Percentiles rank a stretch among this genome's conserved stretches.
These are phyloP conservation scores for Bombus cullumanus DNA, from an alignment of 1,140 invertebrate species.

Conservation along the genomic window DNA sequence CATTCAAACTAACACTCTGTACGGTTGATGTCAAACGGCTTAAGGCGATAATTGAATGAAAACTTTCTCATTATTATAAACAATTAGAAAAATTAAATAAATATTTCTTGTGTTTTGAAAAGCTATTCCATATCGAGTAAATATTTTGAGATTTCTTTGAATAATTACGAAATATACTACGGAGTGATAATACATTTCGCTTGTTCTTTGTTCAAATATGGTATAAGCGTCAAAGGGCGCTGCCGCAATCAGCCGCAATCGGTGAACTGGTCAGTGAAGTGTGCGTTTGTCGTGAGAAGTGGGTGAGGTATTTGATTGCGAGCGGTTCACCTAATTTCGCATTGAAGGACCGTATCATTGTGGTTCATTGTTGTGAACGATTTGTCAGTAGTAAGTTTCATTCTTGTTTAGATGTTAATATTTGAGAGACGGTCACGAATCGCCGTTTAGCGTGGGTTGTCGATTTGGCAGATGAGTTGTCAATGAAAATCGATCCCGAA, in stretches of 20 bases:
- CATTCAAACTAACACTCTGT: slow-evolving; percentile 52
- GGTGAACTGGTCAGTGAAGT: slow-evolving; percentile 69
- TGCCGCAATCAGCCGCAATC: slow-evolving; percentile 69
- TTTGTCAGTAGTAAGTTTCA: slow-evolving; percentile 25
- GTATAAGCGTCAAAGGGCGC: slow-evolving; percentile 75
- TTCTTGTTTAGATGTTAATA: not conserved
- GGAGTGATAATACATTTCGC: not conserved
- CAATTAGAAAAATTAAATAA: not conserved
- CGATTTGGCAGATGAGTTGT: slow-evolving; percentile 76
- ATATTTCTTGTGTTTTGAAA: not conserved
- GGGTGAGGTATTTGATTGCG: slow-evolving; percentile 45
- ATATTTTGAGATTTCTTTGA: not conserved
- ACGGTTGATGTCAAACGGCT: slow-evolving; percentile 19
- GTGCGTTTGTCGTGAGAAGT: slow-evolving; percentile 50
- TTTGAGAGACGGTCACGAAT: not conserved
- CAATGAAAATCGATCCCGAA: slow-evolving; percentile 79
- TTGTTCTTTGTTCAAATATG: slow-evolving; percentile 53
- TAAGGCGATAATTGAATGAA: slow-evolving; percentile 10
- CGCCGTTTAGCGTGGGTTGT: slow-evolving; percentile 43
- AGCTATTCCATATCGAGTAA: accelerated
- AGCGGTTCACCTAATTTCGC: slow-evolving; percentile 37
- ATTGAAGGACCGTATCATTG: not conserved
- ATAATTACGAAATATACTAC: not conserved
- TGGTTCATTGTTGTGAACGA: not conserved
- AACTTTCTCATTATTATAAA: not conserved